Base-by-base conservation (phyloP, 2,888 invertebrate genomes). In the Molorchus minor region DNA sequence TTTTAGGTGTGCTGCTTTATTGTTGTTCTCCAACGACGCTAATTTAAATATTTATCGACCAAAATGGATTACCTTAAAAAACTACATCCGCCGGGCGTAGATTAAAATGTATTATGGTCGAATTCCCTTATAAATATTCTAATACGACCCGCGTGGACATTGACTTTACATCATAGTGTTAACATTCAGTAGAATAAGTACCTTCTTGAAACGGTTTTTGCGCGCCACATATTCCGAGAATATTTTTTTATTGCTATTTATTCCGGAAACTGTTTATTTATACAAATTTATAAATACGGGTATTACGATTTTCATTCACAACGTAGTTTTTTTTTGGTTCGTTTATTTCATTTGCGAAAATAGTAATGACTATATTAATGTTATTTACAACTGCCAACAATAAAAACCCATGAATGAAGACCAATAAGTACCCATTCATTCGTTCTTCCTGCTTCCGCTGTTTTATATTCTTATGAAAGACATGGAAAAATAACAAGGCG, bases 61-160 rank as follows among this genome's bases (percentile, higher is more conserved):
- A 12, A 43, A 25, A 43, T 43, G 43, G 43, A 43, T 12, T 43
- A 25, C 25, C 43, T 43, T 43, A 25, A 43, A 43, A 43, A 43
- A 21, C 7, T 12, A 25, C 25, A 43, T 25, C 43, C 43, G 25
- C 25, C 43, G 15, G 25, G 25, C 43, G 21, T 5, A 25, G 21
- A 33, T 33, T 33, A 15, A 21, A 21, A 21, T 21, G 15, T 43
- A 43, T 43, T 43, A 43, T 43, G 43, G 21, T 21, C 43, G 43
- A 43, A 43, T 43, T 43, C 43, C 21, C 43, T 43, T 12, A 43
- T 43, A 43, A 43, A 43, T 43, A 43, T 43, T 43, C 43, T 43
- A 43, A 43, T 43, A 25, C 21, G 25, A 21, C 15, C 21, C 10
- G 12, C n/a, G 21, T 43, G 43, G 43, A 43, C 43, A 13, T 43